phyloP scores from a whole-genome alignment of 2,797 vertebrate species.

The Arremon brunneinucha region DNA sequence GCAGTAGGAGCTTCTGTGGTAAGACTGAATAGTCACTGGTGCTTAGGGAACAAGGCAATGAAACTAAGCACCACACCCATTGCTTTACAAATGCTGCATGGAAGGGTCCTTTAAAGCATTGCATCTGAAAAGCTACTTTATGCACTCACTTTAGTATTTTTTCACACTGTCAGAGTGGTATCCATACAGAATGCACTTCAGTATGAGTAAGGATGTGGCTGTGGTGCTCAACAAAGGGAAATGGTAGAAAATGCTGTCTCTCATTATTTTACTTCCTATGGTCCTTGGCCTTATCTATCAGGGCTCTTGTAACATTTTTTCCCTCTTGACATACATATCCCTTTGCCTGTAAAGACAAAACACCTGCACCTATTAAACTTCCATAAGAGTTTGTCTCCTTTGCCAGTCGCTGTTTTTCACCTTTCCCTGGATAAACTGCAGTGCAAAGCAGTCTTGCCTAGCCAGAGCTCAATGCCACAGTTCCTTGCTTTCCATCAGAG shows the following conservation, averaged over 20 bases:
- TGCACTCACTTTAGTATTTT: background rate
- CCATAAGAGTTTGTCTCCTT: background rate
- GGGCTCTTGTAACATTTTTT: background rate
- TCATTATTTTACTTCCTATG: background rate
- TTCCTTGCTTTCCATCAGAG: background rate
- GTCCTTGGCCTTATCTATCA: background rate
- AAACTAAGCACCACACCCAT: background rate
- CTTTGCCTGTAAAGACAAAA: background rate
- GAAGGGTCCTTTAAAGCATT: background rate
- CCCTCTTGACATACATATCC: background rate
- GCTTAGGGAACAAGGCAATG: background rate
- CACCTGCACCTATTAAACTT: background rate
- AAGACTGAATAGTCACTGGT: background rate
- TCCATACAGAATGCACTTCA: background rate
- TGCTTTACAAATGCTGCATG: background rate
- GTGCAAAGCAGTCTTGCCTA: background rate
- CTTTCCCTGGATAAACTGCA: background rate
- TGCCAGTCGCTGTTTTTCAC: background rate
- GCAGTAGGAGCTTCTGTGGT: background rate
- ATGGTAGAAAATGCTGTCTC: background rate
- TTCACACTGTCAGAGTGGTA: background rate
- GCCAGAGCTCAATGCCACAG: background rate
- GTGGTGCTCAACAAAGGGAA: background rate
- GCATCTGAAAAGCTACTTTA: background rate
- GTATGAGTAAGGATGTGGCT: background rate